Conservation (phyloP, 2,888 invertebrate genomes). For the Ophion ellenae region DNA sequence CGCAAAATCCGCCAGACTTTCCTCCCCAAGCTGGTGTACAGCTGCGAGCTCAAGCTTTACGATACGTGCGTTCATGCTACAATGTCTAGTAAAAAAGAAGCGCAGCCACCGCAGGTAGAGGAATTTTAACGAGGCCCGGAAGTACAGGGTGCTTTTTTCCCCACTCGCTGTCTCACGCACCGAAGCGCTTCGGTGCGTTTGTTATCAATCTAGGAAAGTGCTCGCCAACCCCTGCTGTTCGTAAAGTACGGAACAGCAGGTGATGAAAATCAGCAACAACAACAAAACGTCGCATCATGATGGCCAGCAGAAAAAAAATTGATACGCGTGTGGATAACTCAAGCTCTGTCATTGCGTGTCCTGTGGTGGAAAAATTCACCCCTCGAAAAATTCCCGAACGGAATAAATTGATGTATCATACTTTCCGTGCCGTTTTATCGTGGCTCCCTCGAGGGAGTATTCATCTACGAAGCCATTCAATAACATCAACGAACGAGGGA, state of each 20-base stretch:
- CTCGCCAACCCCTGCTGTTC: not conserved
- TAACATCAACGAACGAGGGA: too few relatives aligned
- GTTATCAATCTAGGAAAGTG: conserved; percentile 53
- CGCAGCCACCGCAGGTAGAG: not conserved
- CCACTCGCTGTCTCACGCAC: conserved; percentile 15
- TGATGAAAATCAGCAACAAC: not conserved
- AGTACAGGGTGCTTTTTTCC: conserved; percentile 1
- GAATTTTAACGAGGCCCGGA: conserved; percentile 35
- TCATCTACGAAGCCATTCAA: too few relatives aligned
- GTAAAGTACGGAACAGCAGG: not conserved
- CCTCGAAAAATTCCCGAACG: not conserved
- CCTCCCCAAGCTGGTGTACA: not conserved
- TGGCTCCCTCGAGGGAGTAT: too few relatives aligned
- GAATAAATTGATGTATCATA: not conserved
- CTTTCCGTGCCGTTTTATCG: not conserved
- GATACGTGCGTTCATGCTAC: conserved; percentile 6
- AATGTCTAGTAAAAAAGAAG: not conserved
- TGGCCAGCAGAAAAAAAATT: not conserved
- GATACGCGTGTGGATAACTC: not conserved
- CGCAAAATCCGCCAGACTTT: not conserved
- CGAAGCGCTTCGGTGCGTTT: conserved; percentile 22
- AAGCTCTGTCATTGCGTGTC: not conserved
- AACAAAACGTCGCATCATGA: not conserved
- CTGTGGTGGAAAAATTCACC: not conserved
- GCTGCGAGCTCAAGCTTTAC: conserved; percentile 33